Conservation (phyloP, 2,797 vertebrate species). For the Molossus alvarezi region DNA sequence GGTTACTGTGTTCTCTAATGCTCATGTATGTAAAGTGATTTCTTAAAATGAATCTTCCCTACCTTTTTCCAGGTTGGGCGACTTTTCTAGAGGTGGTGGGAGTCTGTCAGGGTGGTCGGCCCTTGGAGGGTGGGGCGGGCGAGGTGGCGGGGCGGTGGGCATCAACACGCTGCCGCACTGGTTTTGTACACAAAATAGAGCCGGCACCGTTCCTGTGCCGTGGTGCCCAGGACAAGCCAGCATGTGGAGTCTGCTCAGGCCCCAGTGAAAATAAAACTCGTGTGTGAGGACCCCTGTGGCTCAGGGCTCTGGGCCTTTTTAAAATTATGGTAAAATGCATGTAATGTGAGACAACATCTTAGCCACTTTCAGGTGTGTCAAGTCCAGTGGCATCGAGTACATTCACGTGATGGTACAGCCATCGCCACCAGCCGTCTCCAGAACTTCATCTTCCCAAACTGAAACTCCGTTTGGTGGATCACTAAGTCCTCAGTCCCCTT, state of each 20-base stretch:
- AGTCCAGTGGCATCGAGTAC: not conserved
- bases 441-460: not conserved
- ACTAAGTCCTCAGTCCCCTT: accelerated
- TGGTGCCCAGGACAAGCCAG: constrained; percentile 77
- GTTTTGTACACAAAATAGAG: constrained; percentile 88
- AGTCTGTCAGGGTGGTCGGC: not conserved
- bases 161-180: constrained; percentile 84
- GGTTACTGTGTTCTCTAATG: constrained; percentile 75
- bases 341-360: not conserved
- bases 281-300: constrained; percentile 88
- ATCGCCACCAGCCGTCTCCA: accelerated
- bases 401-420: accelerated
- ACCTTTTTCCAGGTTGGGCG: constrained; percentile 74
- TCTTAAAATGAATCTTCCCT: not conserved
- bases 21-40: constrained; percentile 79
- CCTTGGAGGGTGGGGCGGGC: accelerated
- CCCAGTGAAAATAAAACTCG: constrained; percentile 90
- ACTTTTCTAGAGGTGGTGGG: constrained; percentile 81
- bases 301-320: not conserved
- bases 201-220: too few species aligned
- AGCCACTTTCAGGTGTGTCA: accelerated
- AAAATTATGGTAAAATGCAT: not conserved
- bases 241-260: constrained; percentile 89
- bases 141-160: constrained; percentile 64
- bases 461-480: not conserved